A percentile compares a stretch with the other conserved stretches of the same genome.
Evolutionary conservation across 2,797 vertebrate species (phyloP).

Genomic region (Coccyzus lansbergi): DNA sequence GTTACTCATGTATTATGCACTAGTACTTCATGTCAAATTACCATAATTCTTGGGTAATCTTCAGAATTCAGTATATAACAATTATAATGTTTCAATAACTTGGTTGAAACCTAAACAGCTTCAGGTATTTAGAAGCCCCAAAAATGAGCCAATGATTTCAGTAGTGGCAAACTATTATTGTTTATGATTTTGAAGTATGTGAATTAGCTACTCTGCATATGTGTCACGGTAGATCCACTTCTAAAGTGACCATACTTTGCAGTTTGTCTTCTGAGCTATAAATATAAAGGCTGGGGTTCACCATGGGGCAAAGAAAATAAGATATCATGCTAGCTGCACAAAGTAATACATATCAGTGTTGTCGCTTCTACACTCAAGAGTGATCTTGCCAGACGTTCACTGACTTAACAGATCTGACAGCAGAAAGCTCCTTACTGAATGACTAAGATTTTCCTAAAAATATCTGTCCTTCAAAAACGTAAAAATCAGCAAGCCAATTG

Average conservation of each 20-base stretch:
- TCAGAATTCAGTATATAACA: background rate
- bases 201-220: background rate
- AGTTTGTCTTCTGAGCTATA: background rate
- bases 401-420: conserved; percentile 1
- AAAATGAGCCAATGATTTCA: background rate
- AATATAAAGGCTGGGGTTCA: background rate
- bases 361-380: background rate
- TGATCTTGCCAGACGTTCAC: background rate
- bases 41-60: background rate
- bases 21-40: background rate
- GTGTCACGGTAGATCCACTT: background rate
- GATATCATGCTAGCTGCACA: background rate
- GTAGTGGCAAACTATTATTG: background rate
- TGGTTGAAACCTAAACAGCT: background rate
- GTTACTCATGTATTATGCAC: rapidly evolving
- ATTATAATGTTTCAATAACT: rapidly evolving
- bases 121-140: background rate
- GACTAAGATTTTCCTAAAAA: background rate
- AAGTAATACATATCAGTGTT: background rate
- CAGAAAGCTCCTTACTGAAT: background rate
- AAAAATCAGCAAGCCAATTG: background rate
- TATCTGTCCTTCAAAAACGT: background rate
- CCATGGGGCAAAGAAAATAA: background rate
- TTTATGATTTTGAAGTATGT: background rate
- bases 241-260: background rate